Base-by-base conservation (phyloP, 2,797 vertebrate species). In the Tragelaphus oryx region DNA sequence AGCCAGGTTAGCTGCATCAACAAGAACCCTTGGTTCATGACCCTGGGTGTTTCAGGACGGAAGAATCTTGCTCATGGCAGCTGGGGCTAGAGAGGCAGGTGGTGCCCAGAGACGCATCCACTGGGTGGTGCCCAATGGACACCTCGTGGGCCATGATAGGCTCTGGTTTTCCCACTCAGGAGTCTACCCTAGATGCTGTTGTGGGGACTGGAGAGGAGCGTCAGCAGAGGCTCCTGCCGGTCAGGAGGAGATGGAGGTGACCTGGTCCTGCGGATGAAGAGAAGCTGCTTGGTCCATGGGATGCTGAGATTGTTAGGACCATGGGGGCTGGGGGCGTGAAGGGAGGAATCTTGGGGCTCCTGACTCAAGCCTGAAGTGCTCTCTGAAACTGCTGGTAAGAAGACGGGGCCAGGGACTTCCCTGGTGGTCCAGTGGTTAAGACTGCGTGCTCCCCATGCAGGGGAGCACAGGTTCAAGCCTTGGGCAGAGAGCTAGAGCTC, bases 81-180 rank as follows among this genome's bases (percentile, higher is more conserved):
- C 33, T 18, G 30, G 33, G 50, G 75, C 83, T 59, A 86, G 41
- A 84, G 84, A 24, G 44, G 57, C 46, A 6, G 57, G 22, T 48
- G 24, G n/a, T 83, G 87, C 44, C 28, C 18, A 80, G 79, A 48
- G 22, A 44, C 10, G 17, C 37, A 41, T 41, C 41, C 41, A 41
- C 41, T 41, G 41, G 41, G 41, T 41, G 41, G 41, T 41, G 41
- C 41, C 41, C 41, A 82, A 26, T n/a, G 83, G 96, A 71, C 26
- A 71, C 1, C n/a, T 41, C 20, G 17, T 0, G 22, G 44, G 22
- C n/a, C 0, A 0, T 6, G 46, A n/a, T 4, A 2, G 13, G 2
- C n/a, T n/a, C 75, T 44, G 11, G 2, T 16, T 26, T 75, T 33
- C 65, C 12, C 24, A 4, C 14, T 8, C 18, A 6, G 10, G 44